These are phyloP conservation scores for Antedon mediterranea DNA, from an alignment of 53 echinoderm and acorn worm species.

Conservation along the genomic window DNA sequence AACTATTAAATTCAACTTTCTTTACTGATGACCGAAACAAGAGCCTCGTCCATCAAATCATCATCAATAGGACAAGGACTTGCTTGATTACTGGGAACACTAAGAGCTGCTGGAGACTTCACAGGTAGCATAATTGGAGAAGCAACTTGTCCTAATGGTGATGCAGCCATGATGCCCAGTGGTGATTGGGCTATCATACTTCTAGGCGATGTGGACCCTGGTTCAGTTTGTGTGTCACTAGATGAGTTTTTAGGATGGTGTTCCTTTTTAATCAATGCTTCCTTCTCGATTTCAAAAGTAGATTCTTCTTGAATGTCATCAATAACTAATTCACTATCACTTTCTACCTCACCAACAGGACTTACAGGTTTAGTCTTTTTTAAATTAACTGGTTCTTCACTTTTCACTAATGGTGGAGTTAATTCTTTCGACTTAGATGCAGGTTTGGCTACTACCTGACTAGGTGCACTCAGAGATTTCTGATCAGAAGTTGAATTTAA, in stretches of 20 bases:
- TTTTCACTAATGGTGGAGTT: too few relatives aligned
- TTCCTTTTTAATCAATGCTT: conserved; percentile 4
- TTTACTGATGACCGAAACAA: conserved; percentile 47
- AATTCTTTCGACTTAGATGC: background rate
- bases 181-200: conserved; percentile 35
- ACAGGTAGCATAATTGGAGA: conserved; percentile 14
- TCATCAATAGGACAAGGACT: conserved; percentile 93
- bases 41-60: conserved; percentile 90
- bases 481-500: conserved; percentile 23
- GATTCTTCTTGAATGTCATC: conserved; percentile 30
- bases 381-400: background rate
- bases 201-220: conserved; percentile 21
- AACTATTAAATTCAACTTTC: conserved; percentile 4
- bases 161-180: conserved; percentile 22
- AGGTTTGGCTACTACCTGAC: conserved; percentile 13
- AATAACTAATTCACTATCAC: conserved; percentile 1
- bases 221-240: conserved; percentile 36
- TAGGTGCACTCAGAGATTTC: conserved; percentile 23
- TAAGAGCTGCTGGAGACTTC: conserved; percentile 15
- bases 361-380: background rate
- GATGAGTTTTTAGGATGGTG: conserved; percentile 11
- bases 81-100: conserved; percentile 2
- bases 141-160: conserved; percentile 1
- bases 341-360: background rate
- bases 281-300: conserved; percentile 26